Conservation (phyloP, 2,113 vertebrate genomes). For the Pristiophorus japonicus region DNA sequence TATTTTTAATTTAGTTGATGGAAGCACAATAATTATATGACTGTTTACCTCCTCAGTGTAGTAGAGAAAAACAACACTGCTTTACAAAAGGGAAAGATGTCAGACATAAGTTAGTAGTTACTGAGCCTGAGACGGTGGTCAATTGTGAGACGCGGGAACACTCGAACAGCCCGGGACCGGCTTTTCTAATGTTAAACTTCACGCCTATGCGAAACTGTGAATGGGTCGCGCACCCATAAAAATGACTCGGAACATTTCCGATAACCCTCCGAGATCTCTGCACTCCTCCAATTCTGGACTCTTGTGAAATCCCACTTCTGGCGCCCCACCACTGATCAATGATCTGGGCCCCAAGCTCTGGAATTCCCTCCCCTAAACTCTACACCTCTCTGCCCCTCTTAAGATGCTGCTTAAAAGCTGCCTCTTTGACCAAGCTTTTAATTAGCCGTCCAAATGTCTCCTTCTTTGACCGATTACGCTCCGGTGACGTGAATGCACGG, state of each 20-base stretch:
- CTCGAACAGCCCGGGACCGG: no score
- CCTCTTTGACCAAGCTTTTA: no score
- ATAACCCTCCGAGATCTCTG: not conserved
- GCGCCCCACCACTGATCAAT: not conserved
- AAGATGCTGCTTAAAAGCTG: not conserved
- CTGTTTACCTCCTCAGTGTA: not conserved
- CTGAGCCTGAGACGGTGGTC: not conserved
- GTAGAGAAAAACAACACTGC: no score
- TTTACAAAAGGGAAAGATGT: not conserved
- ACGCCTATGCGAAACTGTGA: no score
- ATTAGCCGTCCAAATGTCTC: no score
- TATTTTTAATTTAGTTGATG: not conserved
- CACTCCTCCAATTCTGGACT: not conserved
- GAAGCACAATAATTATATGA: not conserved
- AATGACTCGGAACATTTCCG: no score
- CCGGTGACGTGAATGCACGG: no score
- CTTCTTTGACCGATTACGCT: no score
- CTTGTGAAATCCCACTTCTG: not conserved
- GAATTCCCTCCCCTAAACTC: not conserved
- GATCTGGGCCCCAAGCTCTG: not conserved
- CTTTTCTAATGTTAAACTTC: no score
- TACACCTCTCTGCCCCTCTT: no score
- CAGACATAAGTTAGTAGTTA: not conserved
- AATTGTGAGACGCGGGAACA: not conserved
- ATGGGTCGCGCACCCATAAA: no score